Evolutionary conservation across 2,888 invertebrate genomes (phyloP).

Genomic region (Sicus ferrugineus): DNA sequence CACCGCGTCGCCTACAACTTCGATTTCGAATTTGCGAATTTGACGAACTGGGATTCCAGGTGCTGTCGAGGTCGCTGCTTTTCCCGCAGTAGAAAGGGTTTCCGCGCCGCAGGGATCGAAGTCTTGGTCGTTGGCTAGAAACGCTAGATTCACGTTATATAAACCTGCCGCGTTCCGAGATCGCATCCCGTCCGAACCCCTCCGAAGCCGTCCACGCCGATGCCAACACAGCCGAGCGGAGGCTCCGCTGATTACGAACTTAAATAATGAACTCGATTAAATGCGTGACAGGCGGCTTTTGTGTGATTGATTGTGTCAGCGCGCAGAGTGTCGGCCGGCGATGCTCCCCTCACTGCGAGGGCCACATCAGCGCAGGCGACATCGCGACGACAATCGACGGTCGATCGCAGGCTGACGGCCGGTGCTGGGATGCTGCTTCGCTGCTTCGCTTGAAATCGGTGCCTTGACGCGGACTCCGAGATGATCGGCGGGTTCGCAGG

Average conservation of each 20-base stretch:
- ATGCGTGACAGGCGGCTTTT: slow-evolving; percentile 47
- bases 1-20: too few species aligned
- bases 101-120: too few species aligned
- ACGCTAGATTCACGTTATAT: too few species aligned
- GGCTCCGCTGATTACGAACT: slow-evolving; percentile 1
- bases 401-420: background rate
- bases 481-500: slow-evolving; percentile 1
- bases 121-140: too few species aligned
- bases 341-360: background rate
- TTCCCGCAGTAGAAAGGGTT: too few species aligned
- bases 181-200: background rate
- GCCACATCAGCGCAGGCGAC: slow-evolving; percentile 39
- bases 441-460: slow-evolving; percentile 16
- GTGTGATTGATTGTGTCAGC: slow-evolving; percentile 46
- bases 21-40: too few species aligned
- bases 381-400: slow-evolving; percentile 47
- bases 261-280: slow-evolving; percentile 49
- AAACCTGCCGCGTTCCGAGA: background rate
- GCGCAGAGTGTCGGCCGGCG: background rate
- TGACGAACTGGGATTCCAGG: too few species aligned
- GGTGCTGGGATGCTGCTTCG: slow-evolving; percentile 18
- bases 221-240: background rate
- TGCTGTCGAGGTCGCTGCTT: too few species aligned
- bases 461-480: background rate
- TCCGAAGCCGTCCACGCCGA: background rate